Conservation (phyloP, 2,113 vertebrate species). For the Craseonycteris thonglongyai region DNA sequence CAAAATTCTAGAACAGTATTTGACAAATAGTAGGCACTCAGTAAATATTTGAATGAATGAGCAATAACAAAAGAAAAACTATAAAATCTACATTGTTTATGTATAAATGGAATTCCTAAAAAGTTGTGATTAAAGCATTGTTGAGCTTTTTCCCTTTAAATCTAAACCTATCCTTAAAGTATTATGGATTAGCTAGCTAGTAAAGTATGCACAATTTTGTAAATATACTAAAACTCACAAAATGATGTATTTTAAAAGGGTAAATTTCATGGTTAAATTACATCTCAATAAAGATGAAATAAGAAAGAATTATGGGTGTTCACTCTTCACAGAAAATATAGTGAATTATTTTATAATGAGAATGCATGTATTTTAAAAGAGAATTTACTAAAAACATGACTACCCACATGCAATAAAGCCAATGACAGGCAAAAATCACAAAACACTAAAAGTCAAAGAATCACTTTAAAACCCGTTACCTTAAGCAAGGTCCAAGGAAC, state of each 20-base stretch:
- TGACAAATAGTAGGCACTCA: background rate
- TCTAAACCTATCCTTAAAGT: background rate
- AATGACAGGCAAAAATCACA: background rate
- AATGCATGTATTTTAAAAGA: background rate
- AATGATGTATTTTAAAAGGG: background rate
- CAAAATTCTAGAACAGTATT: background rate
- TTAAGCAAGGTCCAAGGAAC: background rate
- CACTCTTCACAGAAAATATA: background rate
- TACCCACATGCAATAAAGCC: background rate
- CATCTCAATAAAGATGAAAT: background rate
- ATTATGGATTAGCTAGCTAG: background rate
- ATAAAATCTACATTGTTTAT: background rate
- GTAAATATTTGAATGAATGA: background rate
- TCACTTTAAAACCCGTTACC: background rate
- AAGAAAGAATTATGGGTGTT: background rate
- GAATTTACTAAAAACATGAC: background rate
- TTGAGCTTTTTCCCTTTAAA: background rate
- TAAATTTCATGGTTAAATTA: background rate
- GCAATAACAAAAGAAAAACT: background rate
- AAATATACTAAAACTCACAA: background rate
- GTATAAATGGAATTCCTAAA: background rate
- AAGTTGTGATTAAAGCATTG: background rate
- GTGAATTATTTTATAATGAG: background rate
- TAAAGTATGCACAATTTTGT: background rate
- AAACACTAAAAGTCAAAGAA: background rate